A percentile compares a stretch with the other conserved stretches of the same genome.
Evolutionary conservation across 2,888 invertebrate species (phyloP).

Genomic region (Drosophila anceps): DNA sequence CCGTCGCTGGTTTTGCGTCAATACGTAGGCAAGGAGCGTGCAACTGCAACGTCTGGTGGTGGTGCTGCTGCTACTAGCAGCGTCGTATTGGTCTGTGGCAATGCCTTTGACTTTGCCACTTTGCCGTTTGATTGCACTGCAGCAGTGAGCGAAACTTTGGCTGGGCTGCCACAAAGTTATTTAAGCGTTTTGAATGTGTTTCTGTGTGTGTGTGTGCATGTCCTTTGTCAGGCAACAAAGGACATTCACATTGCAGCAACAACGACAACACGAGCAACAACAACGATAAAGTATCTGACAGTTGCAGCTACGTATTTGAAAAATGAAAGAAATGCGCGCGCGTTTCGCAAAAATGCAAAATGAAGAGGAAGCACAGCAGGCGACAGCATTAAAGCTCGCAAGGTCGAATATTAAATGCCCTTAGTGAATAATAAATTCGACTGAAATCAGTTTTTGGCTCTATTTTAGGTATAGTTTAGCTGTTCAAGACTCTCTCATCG

Average conservation of each 20-base stretch:
- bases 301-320: slow-evolving; percentile 78
- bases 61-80: slow-evolving; percentile 14
- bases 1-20: slow-evolving; percentile 47
- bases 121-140: slow-evolving; percentile 61
- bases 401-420: slow-evolving; percentile 5
- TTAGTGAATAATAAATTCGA: not conserved
- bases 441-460: not conserved
- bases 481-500: not conserved
- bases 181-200: slow-evolving; percentile 34
- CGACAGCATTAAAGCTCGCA: too few species aligned
- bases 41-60: slow-evolving; percentile 16
- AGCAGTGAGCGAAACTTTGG: slow-evolving; percentile 44
- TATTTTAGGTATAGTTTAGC: not conserved
- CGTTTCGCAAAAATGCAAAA: slow-evolving; percentile 44
- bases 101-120: slow-evolving; percentile 59
- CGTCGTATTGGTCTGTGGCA: slow-evolving; percentile 40
- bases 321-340: slow-evolving; percentile 67
- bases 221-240: slow-evolving; percentile 76
- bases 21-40: slow-evolving; percentile 3
- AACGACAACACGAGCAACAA: slow-evolving; percentile 22
- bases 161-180: slow-evolving; percentile 57
- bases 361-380: not conserved
- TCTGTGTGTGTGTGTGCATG: slow-evolving; percentile 55
- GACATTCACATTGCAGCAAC: slow-evolving; percentile 75
- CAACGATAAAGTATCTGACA: slow-evolving; percentile 65